Evolutionary conservation across 2,888 invertebrate genomes (phyloP), one percentile per base, ranked within the genome.

Genomic region (Boloria selene): DNA sequence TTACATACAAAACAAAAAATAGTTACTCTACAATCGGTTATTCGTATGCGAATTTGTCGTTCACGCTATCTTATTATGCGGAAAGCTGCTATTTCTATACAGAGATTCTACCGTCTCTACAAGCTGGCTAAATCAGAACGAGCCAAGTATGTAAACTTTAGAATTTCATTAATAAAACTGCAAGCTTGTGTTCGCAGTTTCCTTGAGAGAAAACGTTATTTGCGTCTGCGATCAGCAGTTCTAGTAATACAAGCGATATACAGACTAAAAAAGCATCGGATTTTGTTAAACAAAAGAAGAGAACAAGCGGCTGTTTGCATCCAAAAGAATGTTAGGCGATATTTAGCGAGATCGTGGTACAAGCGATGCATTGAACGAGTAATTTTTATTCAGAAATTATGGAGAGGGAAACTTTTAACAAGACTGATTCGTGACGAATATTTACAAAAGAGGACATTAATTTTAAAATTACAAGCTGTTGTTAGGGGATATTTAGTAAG

Each of bases 401-500:
- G 93, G 90, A 84, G 84, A 75, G 87, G 87, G 2, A 88, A 84
- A 72, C 71, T 85, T 17, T 56, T 83, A 14, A 90, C 87, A 73
- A 84, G 88, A 70, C 70, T 81, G 67, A 73, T 87, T 68, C 87
- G 81, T 65, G 83, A 79, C 47, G 85, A 84, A 42, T 90, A 78
- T 74, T 67, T 84, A 64, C 83, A 85, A 62, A 87, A 85, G 75
- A 83, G 76, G 74, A 74, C 70, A 16, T 53, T 80, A 31, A 74
- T 90, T 14, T 77, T 84, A 2, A 82, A 80, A 73, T 69, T 94
- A 67, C 92, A 93, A 74, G 81, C 93, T 13, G 69, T 79, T 42
- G 81, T 90, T 52, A 88, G 94, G 74, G 93, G 94, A 58, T 86
- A 89, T 76, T 75, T 93, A 73, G 87, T 93, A 45, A 84, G 94